phyloP scores from a whole-genome alignment of 2,113 vertebrate species.

The Nycticebus coucang region DNA sequence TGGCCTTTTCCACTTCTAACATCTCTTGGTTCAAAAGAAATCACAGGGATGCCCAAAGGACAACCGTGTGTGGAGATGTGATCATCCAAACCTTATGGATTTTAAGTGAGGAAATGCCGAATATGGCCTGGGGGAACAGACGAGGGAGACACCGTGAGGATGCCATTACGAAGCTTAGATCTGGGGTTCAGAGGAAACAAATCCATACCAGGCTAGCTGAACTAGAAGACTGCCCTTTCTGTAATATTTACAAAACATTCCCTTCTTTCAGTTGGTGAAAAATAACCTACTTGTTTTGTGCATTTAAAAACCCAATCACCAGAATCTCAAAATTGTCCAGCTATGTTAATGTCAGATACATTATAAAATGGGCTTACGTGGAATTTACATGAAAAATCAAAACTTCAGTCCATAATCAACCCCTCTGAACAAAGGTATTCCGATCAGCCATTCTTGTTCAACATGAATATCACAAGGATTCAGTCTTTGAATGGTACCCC shows the following conservation, averaged over 20 bases:
- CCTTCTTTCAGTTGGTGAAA: constrained; percentile 50
- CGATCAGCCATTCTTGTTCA: constrained; percentile 77
- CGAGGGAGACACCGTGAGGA: neutral
- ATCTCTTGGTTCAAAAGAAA: constrained; percentile 52
- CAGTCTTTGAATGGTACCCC: constrained; percentile 70
- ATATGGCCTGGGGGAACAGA: neutral
- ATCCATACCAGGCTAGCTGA: neutral
- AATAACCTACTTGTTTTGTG: constrained; percentile 39
- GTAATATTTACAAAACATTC: constrained; percentile 41
- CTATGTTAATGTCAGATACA: constrained; percentile 63
- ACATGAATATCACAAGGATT: constrained; percentile 71
- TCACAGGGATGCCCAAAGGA: constrained; percentile 36
- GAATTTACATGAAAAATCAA: constrained; percentile 80
- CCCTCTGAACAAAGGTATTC: constrained; percentile 79
- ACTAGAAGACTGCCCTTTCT: neutral
- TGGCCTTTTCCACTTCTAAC: constrained; percentile 26
- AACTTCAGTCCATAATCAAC: constrained; percentile 66
- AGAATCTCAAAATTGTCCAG: constrained; percentile 70
- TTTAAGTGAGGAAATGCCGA: constrained; percentile 50
- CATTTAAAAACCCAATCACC: constrained; percentile 62
- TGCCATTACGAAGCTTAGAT: neutral
- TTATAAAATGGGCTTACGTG: constrained; percentile 36
- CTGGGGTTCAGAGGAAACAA: constrained; percentile 37
- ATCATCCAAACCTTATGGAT: constrained; percentile 8
- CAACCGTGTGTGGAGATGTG: neutral